Base-by-base conservation (phyloP, 2,113 vertebrate genomes). In the Tragulus kanchil region DNA sequence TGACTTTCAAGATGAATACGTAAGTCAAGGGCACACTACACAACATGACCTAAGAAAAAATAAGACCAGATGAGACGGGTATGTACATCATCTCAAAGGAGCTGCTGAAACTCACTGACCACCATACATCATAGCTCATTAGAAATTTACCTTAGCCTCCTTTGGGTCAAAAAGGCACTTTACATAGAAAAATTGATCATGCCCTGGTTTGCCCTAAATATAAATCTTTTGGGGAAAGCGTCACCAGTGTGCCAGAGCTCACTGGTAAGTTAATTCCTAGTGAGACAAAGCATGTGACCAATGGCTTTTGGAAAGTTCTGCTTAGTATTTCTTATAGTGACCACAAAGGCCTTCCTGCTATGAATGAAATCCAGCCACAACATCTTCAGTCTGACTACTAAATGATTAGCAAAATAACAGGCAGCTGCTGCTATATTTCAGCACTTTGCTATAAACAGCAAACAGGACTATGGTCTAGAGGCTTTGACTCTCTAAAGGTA, bases 211-310 rank as follows among this genome's bases (percentile, higher is more conserved):
- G 78, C 50, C n/a, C 17, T 87, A 90, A 81, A 67, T 93, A 95
- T 97, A 95, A 96, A 96, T 97, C 97, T 95, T 97, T 59, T 48
- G 75, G 23, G 75, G 45, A 94, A 97, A 95, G 36, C 58, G 59
- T 90, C 90, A 88, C 59, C n/a, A 85, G 84, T 93, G 69, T 82
- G 86, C 83, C 64, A 95, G 82, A 65, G 64, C 85, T 97, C 89
- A 94, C 1, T 82, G 96, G 78, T 95, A 95, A 94, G 78, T 92
- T 97, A 95, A 98, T 97, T 96, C 93, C 91, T 92, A 65, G 83
- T 56, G 77, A 95, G 91, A 69, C 83, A 87, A 86, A 85, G 59
- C 87, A 78, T 82, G 61, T 78, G 91, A 93, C 86, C 84, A 67
- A 54, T 3, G 69, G 81, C 96, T 96, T 94, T 94, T 67, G 79